Evolutionary conservation across 2,113 vertebrate species (phyloP).

Genomic region (Orthonyx spaldingii): DNA sequence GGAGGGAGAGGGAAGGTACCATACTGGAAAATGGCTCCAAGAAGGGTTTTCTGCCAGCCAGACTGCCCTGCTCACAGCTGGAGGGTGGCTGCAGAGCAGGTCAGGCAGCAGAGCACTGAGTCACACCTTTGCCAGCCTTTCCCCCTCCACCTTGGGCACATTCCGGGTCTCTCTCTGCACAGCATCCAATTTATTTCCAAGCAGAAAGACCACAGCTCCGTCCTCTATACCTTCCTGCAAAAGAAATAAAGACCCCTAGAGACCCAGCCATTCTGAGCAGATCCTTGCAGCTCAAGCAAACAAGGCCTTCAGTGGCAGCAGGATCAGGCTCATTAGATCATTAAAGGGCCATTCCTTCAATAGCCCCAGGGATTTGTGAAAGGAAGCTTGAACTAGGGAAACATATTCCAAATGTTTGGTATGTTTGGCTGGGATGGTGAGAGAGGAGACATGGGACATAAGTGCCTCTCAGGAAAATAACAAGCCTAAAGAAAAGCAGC

Average conservation of each 20-base stretch:
- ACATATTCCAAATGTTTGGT: not conserved
- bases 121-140: slow-evolving; percentile 75
- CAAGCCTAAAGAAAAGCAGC: not conserved
- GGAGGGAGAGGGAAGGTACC: not conserved
- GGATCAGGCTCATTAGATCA: not conserved
- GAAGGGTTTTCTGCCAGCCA: not conserved
- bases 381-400: not conserved
- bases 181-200: slow-evolving; percentile 80
- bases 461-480: not conserved
- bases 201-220: slow-evolving; percentile 75
- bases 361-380: not conserved
- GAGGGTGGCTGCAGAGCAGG: not conserved
- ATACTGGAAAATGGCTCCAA: not conserved
- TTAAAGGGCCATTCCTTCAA: not conserved
- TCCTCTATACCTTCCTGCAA: slow-evolving; percentile 76
- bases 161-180: slow-evolving; percentile 6
- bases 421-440: not conserved
- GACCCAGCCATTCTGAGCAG: not conserved
- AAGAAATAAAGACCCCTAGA: not conserved
- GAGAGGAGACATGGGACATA: not conserved
- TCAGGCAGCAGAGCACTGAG: not conserved
- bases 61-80: not conserved
- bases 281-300: not conserved
- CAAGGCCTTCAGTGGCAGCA: not conserved
- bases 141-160: slow-evolving; percentile 70